Evolutionary conservation across 2,888 invertebrate genomes (phyloP).

Genomic region (Pandemis cinnamomeana): DNA sequence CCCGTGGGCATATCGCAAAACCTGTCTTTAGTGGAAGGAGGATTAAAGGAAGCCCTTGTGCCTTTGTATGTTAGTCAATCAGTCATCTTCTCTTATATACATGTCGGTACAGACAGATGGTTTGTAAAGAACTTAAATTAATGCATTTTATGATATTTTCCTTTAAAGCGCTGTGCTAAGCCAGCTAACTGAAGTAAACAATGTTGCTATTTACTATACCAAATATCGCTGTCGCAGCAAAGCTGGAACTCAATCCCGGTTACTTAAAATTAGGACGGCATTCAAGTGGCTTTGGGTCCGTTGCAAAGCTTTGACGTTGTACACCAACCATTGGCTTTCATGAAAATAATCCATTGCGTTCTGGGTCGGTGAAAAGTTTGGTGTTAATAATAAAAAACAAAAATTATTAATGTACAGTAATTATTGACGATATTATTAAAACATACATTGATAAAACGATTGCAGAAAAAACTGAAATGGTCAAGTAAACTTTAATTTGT

Average conservation of each 20-base stretch:
- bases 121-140: not conserved
- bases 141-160: not conserved
- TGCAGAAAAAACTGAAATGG: constrained; percentile 8
- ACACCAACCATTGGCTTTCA: constrained; percentile 9
- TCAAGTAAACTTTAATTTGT: constrained; percentile 45
- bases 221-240: constrained; percentile 6
- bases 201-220: constrained; percentile 12
- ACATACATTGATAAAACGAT: not conserved
- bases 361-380: not conserved
- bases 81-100: too few relatives aligned
- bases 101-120: not conserved
- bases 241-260: constrained; percentile 9
- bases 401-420: not conserved
- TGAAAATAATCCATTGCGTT: constrained; percentile 9
- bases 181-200: constrained; percentile 17
- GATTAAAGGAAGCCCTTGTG: too few relatives aligned
- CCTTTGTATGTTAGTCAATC: too few relatives aligned
- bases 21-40: too few relatives aligned
- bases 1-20: too few relatives aligned
- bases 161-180: not conserved
- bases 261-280: constrained; percentile 33
- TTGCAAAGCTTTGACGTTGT: constrained; percentile 29
- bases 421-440: too few relatives aligned
- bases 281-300: constrained; percentile 34
- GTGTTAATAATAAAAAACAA: not conserved